Percentiles rank a stretch among this genome's conserved stretches.
These are phyloP conservation scores for Chrysopilus asiliformis DNA, from an alignment of 2,888 invertebrate genomes.

Conservation along the genomic window DNA sequence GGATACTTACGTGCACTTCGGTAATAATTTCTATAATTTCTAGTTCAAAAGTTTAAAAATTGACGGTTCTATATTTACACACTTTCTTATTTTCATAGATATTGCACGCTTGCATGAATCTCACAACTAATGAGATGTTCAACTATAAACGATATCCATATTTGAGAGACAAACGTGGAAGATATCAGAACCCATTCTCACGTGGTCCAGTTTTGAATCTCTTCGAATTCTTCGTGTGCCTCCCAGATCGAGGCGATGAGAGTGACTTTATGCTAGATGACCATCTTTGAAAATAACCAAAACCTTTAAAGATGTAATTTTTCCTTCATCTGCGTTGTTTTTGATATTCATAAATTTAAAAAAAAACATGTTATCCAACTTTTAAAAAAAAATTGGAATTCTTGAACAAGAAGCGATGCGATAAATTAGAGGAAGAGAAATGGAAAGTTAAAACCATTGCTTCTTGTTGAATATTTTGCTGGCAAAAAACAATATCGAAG, in stretches of 20 bases:
- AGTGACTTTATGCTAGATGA: slow-evolving; percentile 58
- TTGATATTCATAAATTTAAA: no score
- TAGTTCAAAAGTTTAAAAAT: no score
- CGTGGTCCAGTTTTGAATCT: slow-evolving; percentile 75
- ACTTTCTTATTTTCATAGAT: slow-evolving; percentile 53
- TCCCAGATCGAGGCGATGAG: slow-evolving; percentile 65
- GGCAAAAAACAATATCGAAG: no score
- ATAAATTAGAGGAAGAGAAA: no score
- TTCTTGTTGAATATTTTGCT: no score
- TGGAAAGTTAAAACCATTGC: no score
- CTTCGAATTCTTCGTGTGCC: slow-evolving; percentile 79
- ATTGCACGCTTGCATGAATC: slow-evolving; percentile 81
- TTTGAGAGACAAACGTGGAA: slow-evolving; percentile 73
- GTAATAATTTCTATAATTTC: slow-evolving; percentile 1
- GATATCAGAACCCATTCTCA: slow-evolving; percentile 86
- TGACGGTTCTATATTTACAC: no score
- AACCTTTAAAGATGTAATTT: no score
- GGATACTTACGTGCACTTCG: slow-evolving; percentile 78
- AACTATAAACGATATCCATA: slow-evolving; percentile 87
- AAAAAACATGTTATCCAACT: no score
- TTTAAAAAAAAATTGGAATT: no score
- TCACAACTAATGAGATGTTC: slow-evolving; percentile 91
- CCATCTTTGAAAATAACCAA: slow-evolving; percentile 31
- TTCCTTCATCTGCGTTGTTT: no score
- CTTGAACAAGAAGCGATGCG: no score